A percentile compares a stretch with the other conserved stretches of the same genome.
These are phyloP conservation scores for Tenthredo notha DNA, from an alignment of 2,888 invertebrate species.

Conservation along the genomic window DNA sequence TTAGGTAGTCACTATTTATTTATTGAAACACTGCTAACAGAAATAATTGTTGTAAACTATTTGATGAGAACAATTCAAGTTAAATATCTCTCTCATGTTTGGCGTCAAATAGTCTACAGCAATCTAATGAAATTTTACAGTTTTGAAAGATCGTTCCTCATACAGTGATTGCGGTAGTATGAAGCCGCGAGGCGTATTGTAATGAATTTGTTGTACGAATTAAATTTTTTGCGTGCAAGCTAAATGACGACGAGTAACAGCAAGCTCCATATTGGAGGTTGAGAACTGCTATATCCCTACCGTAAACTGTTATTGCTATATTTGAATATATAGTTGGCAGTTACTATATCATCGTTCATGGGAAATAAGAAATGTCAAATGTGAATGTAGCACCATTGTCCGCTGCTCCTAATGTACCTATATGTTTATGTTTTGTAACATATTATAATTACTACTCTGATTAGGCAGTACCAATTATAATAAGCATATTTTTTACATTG, in stretches of 20 bases:
- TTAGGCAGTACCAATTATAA: conserved; percentile 75
- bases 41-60: conserved; percentile 19
- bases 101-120: not conserved
- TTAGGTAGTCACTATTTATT: conserved; percentile 53
- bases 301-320: conserved; percentile 62
- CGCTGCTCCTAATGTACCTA: conserved; percentile 72
- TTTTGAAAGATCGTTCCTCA: conserved; percentile 41
- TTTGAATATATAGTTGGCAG: conserved; percentile 64
- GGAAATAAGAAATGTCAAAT: conserved; percentile 60
- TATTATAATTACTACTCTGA: conserved; percentile 74
- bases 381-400: conserved; percentile 63
- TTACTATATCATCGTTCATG: conserved; percentile 48
- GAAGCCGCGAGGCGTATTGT: conserved; percentile 11
- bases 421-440: conserved; percentile 74
- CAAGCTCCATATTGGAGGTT: conserved; percentile 51
- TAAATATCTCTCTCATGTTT: not conserved
- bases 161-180: conserved; percentile 28
- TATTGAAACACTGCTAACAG: conserved; percentile 49
- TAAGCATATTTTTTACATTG: conserved; percentile 77
- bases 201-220: conserved; percentile 45
- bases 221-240: conserved; percentile 38
- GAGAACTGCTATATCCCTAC: conserved; percentile 46
- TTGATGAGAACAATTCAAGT: not conserved
- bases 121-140: conserved; percentile 5
- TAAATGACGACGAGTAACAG: conserved; percentile 11